Base-by-base conservation (phyloP, 2,797 vertebrate genomes). In the Enteromius unitaeniatus region DNA sequence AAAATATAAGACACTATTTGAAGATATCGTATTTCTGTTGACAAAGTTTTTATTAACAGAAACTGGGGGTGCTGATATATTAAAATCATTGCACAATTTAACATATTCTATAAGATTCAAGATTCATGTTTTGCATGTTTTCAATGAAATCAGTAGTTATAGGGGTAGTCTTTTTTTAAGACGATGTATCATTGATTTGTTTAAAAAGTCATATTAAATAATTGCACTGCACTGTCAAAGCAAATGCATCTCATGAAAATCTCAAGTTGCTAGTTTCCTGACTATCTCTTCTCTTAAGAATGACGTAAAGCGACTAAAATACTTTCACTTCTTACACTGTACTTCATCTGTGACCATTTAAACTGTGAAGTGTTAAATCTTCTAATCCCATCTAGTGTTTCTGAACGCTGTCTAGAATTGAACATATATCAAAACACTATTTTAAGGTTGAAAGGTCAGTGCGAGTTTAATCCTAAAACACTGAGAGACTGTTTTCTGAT, bases 371-470 rank as follows among this genome's bases (percentile, higher is more conserved):
- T 67, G 21, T 70, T 34, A 53, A 79, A 83, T 86, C 47, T 79
- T 78, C 53, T 47, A 87, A 90, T 84, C 75, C 70, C 23, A 75
- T 86, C 84, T 42, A 82, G 26, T 31, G 47, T n/a, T 31, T 1
- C 13, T 70, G 26, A 62, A 47, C 31, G 6, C 42, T 21, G 62
- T 42, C 85, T 76, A 58, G 45, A 31, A 79, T 37, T 60, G 15
- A 81, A 40, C 78, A 77, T 19, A 40, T 3, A 58, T n/a, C 34
- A 53, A 76, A 74, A 78, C 64, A 37, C 19, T 68, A 45, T 19
- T 74, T 47, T 68, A 78, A 21, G 17, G 3, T 72, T 0, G 1
- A 65, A 82, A 74, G 28, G 37, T 62, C 19, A 60, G 68, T 15
- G 28, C 42, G n/a, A 51, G 19, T 4, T 62, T 55, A 60, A 14